Evolutionary conservation across 2,113 vertebrate genomes (phyloP), one percentile per base, ranked within the genome.

Genomic region (Lepus timidus): DNA sequence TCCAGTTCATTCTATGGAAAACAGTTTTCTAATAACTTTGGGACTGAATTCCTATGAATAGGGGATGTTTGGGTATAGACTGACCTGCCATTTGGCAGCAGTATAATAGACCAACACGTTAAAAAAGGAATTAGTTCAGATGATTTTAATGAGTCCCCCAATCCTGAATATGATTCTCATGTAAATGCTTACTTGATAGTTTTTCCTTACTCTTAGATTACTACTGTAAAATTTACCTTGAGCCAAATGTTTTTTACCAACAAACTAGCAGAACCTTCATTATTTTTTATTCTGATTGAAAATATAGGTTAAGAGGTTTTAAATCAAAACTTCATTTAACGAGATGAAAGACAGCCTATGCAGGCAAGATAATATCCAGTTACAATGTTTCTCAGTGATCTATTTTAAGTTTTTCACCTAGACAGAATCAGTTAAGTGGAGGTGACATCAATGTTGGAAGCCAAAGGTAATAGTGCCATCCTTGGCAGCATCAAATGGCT

Each of bases 261-360:
- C 7, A 62, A 78, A 52, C 31, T 75, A 75, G 44, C 87, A 62
- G 44, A 83, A 20, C 61, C 61, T 80, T 67, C 71, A 70, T 29
- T 90, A 31, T 31, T 90, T 88, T 31, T 49, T 74, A 44, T 91
- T 89, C 68, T 96, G 20, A 71, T 71, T 58, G 11, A 39, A 96
- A 93, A 85, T 83, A 91, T 13, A 58, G 51, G 75, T 14, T 75
- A 49, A 89, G 58, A 71, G 29, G 8, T 65, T 71, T 36, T 62
- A 7, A 85, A 65, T 85, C 12, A 78, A 39, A 81, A 68, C 87
- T 81, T 93, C 29, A 76, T 65, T 83, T 83, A 86, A 33, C 81
- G 62, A 79, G 85, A 9, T 96, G 17, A 70, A 79, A 83, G 23
- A 17, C 93, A 61, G 58, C 70, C 20, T 79, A 19, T 36, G 29